Conservation (phyloP, 1,140 invertebrate species). For the Tetragonula clypearis region DNA sequence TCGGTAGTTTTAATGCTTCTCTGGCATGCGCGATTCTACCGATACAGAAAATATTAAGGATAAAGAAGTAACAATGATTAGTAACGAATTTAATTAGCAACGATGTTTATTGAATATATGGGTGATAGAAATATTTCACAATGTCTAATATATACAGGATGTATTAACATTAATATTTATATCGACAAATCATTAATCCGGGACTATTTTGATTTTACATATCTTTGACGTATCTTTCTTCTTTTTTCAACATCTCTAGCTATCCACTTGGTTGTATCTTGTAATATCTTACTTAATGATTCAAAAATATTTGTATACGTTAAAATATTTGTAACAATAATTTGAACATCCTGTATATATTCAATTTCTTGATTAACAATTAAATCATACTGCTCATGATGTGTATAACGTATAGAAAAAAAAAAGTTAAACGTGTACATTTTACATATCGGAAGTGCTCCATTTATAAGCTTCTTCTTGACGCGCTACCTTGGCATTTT, state of each 20-base stretch:
- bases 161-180: not conserved
- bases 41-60: not conserved
- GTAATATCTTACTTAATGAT: too few species aligned
- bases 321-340: not conserved
- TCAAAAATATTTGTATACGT: too few species aligned
- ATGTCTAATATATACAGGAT: not conserved
- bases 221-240: too few species aligned
- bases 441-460: conserved; percentile 97
- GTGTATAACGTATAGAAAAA: not conserved
- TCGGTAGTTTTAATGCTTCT: not conserved
- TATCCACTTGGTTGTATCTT: too few species aligned
- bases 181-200: too few species aligned
- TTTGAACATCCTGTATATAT: not conserved
- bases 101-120: conserved; percentile 5
- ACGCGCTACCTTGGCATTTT: conserved; percentile 89
- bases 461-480: conserved; percentile 96
- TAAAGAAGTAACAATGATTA: not conserved
- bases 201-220: not conserved
- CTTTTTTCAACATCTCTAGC: too few species aligned
- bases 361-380: not conserved
- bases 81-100: not conserved
- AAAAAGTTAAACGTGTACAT: not conserved
- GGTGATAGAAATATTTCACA: conserved; percentile 7
- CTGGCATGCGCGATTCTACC: not conserved
- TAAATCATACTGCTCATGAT: too few species aligned